Conservation (phyloP, 2,888 invertebrate species). For the Himalopsyche japonica region DNA sequence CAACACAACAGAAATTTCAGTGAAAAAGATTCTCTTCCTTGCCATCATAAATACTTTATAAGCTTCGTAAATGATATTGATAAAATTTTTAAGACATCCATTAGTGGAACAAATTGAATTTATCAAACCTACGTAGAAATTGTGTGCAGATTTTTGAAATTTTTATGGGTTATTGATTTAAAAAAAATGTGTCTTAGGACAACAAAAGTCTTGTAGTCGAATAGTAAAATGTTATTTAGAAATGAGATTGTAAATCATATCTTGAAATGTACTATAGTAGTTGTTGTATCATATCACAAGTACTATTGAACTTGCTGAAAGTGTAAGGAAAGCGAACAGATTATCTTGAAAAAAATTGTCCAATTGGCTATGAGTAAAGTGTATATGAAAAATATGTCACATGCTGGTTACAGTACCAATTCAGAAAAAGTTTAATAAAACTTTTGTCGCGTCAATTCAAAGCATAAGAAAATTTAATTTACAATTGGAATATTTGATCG, state of each 20-base stretch:
- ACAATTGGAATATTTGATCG: too few relatives aligned
- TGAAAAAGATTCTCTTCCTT: neutral
- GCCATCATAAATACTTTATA: neutral
- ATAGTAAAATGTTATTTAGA: neutral
- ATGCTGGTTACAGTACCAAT: too few relatives aligned
- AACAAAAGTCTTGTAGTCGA: neutral
- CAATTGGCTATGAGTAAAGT: too few relatives aligned
- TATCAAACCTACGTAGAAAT: neutral
- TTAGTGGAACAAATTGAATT: neutral
- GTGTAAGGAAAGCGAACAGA: too few relatives aligned
- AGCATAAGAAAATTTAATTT: too few relatives aligned
- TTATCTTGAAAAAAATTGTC: too few relatives aligned
- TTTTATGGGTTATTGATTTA: neutral
- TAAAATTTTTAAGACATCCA: neutral
- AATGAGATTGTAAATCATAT: neutral
- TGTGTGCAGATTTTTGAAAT: neutral
- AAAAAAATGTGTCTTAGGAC: neutral
- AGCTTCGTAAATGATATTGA: conserved; percentile 1
- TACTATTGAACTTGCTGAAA: too few relatives aligned
- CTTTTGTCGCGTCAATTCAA: too few relatives aligned
- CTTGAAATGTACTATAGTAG: neutral
- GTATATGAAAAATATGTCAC: too few relatives aligned
- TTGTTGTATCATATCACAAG: too few relatives aligned
- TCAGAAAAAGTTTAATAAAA: too few relatives aligned
- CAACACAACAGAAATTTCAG: neutral